A percentile compares a stretch with the other conserved stretches of the same genome.
Evolutionary conservation across 2,113 vertebrate species (phyloP).

Genomic region (Protobothrops flavoviridis): DNA sequence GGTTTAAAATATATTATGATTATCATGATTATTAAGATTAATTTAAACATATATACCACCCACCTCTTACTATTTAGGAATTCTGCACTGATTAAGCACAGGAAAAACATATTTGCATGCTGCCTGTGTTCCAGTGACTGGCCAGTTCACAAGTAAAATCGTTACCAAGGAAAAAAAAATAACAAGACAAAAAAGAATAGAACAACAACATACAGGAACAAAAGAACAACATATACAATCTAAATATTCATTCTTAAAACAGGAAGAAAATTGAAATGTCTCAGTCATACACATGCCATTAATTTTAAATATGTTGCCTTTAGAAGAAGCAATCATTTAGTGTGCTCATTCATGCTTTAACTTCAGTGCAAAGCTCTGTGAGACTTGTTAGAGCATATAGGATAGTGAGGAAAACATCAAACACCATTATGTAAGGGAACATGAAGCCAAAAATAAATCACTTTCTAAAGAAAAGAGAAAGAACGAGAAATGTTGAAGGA

Average conservation of each 20-base stretch:
- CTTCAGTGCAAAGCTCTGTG: neutral
- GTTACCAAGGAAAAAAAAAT: neutral
- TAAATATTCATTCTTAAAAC: neutral
- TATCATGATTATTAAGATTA: neutral
- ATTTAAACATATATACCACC: neutral
- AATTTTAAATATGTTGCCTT: neutral
- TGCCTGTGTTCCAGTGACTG: neutral
- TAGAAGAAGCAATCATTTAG: neutral
- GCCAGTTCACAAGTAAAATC: neutral
- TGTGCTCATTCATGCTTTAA: neutral
- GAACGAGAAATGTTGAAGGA: neutral
- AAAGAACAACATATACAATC: neutral
- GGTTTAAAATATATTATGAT: neutral
- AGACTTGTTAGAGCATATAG: neutral
- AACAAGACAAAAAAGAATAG: neutral
- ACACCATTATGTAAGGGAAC: neutral
- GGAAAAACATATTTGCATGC: neutral
- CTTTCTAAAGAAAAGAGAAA: constrained; percentile 17
- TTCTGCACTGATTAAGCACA: neutral
- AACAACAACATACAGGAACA: neutral
- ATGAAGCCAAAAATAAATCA: neutral
- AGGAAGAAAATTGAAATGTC: neutral
- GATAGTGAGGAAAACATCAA: neutral
- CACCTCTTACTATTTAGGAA: neutral
- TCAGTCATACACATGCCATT: neutral